Evolutionary conservation across 92 coral and sea anemone genomes (phyloP).

Genomic region (Zoanthus solanderi): DNA sequence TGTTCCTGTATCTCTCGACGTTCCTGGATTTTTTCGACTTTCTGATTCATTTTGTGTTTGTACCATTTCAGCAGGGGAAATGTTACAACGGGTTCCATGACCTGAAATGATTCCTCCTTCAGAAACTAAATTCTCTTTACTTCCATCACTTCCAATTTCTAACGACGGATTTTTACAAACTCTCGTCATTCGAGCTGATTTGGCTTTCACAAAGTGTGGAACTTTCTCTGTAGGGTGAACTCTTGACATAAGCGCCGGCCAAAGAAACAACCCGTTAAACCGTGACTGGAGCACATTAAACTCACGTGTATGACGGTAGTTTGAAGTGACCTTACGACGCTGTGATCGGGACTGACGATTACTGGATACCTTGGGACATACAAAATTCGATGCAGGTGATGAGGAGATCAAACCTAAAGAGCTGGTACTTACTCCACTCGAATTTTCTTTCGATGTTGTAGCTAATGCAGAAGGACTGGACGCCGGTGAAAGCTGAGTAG

Average conservation of each 20-base stretch:
- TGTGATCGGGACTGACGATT: not conserved
- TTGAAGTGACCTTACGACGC: not conserved
- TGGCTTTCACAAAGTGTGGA: slow-evolving; percentile 55
- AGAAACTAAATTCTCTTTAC: not conserved
- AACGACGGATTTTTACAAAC: not conserved
- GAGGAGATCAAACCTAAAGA: not conserved
- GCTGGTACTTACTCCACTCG: not conserved
- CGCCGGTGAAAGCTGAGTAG: not conserved
- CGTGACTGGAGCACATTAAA: slow-evolving; percentile 82
- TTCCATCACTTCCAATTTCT: not conserved
- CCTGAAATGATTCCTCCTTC: not conserved
- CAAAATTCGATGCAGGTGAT: not conserved
- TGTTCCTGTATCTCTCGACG: too few relatives aligned
- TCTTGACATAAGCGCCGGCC: slow-evolving; percentile 90
- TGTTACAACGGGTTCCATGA: not conserved
- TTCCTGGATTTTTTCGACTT: not conserved
- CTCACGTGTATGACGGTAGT: slow-evolving; percentile 69
- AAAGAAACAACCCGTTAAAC: slow-evolving; percentile 84
- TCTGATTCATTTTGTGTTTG: not conserved
- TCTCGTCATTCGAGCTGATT: slow-evolving; percentile 10
- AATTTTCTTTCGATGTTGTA: not conserved
- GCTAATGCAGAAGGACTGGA: not conserved
- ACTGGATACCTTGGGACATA: not conserved
- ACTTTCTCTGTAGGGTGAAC: slow-evolving; percentile 58
- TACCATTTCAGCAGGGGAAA: not conserved